phyloP scores from a whole-genome alignment of 1,140 invertebrate species.

The Papilio aristodemus region DNA sequence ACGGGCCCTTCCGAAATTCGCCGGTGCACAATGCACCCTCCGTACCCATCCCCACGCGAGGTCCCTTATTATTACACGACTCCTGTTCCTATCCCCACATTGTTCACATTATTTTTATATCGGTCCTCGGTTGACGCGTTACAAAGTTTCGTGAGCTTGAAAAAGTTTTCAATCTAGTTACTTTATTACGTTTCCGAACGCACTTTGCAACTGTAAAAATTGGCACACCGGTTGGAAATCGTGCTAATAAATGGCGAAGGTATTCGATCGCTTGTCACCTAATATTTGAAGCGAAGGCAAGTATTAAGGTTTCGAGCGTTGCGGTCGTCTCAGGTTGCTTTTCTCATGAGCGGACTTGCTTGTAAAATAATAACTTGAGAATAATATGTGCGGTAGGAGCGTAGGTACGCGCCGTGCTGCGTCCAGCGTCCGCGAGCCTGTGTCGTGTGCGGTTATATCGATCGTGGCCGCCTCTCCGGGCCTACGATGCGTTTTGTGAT shows the following conservation, averaged over 20 bases:
- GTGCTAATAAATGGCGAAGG: conserved; percentile 62
- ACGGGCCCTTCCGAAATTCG: conserved; percentile 77
- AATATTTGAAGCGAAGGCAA: conserved; percentile 79
- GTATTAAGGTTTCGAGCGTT: conserved; percentile 79
- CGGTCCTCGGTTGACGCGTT: conserved; percentile 68
- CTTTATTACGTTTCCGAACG: conserved; percentile 7
- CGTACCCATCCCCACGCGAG: conserved; percentile 77
- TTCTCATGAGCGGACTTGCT: conserved; percentile 79
- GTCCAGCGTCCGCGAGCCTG: conserved; percentile 57
- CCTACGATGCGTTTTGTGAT: conserved; percentile 59
- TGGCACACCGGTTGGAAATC: conserved; percentile 38
- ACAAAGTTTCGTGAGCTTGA: conserved; percentile 48
- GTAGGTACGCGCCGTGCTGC: conserved; percentile 57
- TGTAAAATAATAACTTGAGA: conserved; percentile 79
- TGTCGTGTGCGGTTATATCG: conserved; percentile 68
- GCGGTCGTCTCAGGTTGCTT: conserved; percentile 79
- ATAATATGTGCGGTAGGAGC: conserved; percentile 70
- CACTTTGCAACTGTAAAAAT: conserved; percentile 28
- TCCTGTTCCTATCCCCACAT: conserved; percentile 77
- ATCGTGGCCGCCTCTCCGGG: conserved; percentile 61
- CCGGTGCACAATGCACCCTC: conserved; percentile 79
- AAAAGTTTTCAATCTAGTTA: conserved; percentile 1
- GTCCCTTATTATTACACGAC: conserved; percentile 77
- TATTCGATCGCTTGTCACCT: conserved; percentile 73
- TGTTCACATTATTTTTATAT: conserved; percentile 79